Percentiles rank a stretch among this genome's conserved stretches.
These are phyloP conservation scores for Atrina japonica DNA, from an alignment of 2,888 invertebrate genomes.

Conservation along the genomic window DNA sequence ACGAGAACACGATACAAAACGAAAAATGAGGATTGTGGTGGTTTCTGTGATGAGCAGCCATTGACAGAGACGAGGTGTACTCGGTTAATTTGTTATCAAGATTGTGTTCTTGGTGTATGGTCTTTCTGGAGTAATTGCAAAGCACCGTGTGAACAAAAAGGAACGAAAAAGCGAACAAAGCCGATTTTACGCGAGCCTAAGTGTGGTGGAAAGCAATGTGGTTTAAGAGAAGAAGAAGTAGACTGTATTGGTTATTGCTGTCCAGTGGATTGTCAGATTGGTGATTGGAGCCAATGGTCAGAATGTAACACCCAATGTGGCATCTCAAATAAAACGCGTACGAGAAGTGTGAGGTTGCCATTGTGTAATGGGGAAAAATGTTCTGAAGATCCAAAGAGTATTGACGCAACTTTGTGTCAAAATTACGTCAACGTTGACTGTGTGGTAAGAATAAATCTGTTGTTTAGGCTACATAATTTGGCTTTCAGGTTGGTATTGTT, in stretches of 20 bases:
- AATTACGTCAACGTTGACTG: constrained; percentile 59
- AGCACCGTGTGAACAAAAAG: constrained; percentile 60
- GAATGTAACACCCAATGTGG: constrained; percentile 83
- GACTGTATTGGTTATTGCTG: constrained; percentile 78
- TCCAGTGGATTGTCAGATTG: constrained; percentile 85
- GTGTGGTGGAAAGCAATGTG: constrained; percentile 59
- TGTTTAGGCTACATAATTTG: too few relatives aligned
- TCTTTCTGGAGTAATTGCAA: constrained; percentile 56
- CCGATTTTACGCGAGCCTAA: constrained; percentile 42
- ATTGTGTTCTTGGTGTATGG: constrained; percentile 62
- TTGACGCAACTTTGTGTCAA: constrained; percentile 49
- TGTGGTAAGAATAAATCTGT: constrained; percentile 55
- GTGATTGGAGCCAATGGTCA: constrained; percentile 86
- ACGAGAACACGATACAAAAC: constrained; percentile 44
- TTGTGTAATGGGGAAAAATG: constrained; percentile 54
- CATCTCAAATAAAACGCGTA: constrained; percentile 83
- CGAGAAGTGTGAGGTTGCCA: constrained; percentile 56
- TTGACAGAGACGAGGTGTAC: constrained; percentile 49
- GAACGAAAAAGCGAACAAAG: constrained; percentile 44
- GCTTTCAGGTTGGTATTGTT: too few relatives aligned
- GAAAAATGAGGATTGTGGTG: constrained; percentile 51
- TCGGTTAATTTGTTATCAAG: constrained; percentile 56
- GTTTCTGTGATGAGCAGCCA: constrained; percentile 54
- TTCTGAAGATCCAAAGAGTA: constrained; percentile 40
- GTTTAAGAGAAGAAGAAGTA: constrained; percentile 32